phyloP scores from a whole-genome alignment of 2,797 vertebrate species.

The Calcarius lapponicus region DNA sequence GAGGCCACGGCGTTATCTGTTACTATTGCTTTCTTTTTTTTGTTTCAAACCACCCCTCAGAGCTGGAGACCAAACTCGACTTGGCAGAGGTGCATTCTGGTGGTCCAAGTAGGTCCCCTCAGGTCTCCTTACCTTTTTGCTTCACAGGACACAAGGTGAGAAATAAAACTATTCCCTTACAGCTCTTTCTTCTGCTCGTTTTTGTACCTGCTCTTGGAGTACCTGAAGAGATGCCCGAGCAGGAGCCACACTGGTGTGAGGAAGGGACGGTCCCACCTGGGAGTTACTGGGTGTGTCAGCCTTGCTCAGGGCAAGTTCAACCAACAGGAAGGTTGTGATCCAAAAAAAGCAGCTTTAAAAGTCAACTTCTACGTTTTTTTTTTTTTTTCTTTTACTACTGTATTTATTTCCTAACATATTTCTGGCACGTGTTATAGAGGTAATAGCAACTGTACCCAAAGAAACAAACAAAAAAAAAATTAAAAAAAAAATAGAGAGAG shows the following conservation, averaged over 20 bases:
- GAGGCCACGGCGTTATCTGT: conserved; percentile 36
- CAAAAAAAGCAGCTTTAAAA: conserved; percentile 63
- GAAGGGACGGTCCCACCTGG: conserved; percentile 64
- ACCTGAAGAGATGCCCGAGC: conserved; percentile 48
- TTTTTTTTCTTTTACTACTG: conserved; percentile 34
- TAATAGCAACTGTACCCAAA: conserved; percentile 61
- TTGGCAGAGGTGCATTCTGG: conserved; percentile 30
- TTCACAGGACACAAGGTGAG: conserved; percentile 40
- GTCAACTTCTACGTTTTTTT: conserved; percentile 40
- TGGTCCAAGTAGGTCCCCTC: conserved; percentile 41
- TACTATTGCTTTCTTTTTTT: conserved; percentile 73
- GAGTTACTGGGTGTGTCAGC: conserved; percentile 16
- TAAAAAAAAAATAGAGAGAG: background rate
- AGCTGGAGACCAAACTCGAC: conserved; percentile 19
- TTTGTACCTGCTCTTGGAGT: conserved; percentile 8
- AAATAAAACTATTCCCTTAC: conserved; percentile 31
- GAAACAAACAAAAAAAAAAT: background rate
- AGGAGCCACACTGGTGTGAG: conserved; percentile 71
- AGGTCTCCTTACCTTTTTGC: conserved; percentile 37
- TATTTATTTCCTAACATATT: background rate
- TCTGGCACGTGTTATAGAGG: conserved; percentile 74
- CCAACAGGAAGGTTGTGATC: conserved; percentile 1
- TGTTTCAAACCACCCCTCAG: background rate
- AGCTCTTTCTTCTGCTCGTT: conserved; percentile 36
- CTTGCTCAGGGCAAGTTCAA: background rate